Evolutionary conservation across 2,797 vertebrate species (phyloP).

Genomic region (Erithacus rubecula): DNA sequence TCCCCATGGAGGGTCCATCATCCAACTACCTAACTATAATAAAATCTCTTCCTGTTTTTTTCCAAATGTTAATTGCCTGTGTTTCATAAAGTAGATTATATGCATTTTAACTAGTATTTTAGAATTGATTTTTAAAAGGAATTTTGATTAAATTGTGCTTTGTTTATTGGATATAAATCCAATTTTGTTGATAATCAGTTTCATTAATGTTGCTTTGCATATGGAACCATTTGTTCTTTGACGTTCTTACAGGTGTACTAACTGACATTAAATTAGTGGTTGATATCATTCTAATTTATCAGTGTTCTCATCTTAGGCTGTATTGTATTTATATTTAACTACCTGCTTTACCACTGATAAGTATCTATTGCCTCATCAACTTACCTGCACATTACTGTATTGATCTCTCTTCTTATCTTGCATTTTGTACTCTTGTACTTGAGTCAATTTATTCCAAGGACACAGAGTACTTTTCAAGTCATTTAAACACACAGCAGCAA

Average conservation of each 20-base stretch:
- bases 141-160: background rate
- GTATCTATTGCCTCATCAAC: background rate
- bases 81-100: background rate
- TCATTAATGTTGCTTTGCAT: background rate
- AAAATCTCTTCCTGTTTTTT: background rate
- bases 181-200: background rate
- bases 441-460: conserved; percentile 56
- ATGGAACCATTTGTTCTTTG: background rate
- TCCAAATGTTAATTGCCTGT: background rate
- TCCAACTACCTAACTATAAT: background rate
- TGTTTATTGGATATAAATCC: background rate
- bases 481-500: conserved; percentile 38
- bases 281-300: background rate
- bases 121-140: background rate
- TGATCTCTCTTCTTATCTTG: conserved; percentile 25
- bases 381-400: conserved; percentile 29
- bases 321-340: background rate
- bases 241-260: background rate
- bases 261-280: background rate
- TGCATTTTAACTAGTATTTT: background rate
- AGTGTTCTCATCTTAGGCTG: background rate
- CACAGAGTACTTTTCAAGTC: conserved; percentile 39
- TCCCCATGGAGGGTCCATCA: background rate
- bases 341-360: background rate
- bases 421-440: conserved; percentile 14